Conservation (phyloP, 2,888 invertebrate genomes). For the Lepidocyrtinus sp. region DNA sequence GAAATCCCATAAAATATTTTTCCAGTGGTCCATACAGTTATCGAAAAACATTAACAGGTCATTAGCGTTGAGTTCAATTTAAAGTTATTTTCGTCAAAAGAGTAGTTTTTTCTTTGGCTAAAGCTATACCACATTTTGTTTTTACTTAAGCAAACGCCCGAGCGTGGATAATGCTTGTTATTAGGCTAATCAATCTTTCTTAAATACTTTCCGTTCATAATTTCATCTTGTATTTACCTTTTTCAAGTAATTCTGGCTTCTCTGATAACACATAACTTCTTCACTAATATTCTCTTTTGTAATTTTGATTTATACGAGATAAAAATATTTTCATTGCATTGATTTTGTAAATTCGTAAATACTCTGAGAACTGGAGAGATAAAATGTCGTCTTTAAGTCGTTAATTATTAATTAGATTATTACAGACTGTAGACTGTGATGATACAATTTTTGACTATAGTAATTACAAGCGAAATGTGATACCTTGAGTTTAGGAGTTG, state of each 20-base stretch:
- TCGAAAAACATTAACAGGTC: background rate
- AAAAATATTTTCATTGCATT: background rate
- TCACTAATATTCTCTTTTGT: too few relatives aligned
- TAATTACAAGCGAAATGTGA: background rate
- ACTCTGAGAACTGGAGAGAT: background rate
- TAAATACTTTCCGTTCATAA: background rate
- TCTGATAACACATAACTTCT: too few relatives aligned
- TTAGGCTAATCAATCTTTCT: background rate
- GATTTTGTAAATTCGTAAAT: background rate
- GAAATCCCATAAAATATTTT: background rate
- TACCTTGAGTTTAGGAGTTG: background rate
- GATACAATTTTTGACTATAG: background rate
- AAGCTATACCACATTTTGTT: background rate
- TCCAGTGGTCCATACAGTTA: slow-evolving; percentile 35
- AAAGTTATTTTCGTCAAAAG: background rate
- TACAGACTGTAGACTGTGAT: background rate
- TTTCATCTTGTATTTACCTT: too few relatives aligned
- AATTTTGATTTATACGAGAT: too few relatives aligned
- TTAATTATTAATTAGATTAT: background rate
- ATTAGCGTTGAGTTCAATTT: background rate
- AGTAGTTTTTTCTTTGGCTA: background rate
- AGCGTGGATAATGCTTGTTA: too few relatives aligned
- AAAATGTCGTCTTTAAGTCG: background rate
- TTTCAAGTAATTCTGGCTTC: too few relatives aligned
- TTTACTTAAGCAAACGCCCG: background rate